phyloP scores from a whole-genome alignment of 2,888 invertebrate genomes.

The Conchocele bisecta region DNA sequence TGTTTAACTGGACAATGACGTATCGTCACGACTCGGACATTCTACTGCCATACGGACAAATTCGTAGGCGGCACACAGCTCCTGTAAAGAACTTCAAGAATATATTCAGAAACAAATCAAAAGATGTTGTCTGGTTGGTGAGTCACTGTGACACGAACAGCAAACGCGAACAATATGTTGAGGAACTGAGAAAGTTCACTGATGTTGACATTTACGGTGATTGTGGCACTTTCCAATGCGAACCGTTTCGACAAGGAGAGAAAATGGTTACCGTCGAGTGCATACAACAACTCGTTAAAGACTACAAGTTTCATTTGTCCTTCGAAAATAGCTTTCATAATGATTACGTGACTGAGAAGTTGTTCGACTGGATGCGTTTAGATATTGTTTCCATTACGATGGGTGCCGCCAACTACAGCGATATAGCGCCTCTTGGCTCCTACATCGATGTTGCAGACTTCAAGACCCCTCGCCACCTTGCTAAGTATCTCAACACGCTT shows the following conservation, averaged over 20 bases:
- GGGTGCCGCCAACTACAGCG: constrained; percentile 7
- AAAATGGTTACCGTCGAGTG: background rate
- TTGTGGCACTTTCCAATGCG: constrained; percentile 6
- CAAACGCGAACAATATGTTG: constrained; percentile 16
- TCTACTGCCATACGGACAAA: constrained; percentile 14
- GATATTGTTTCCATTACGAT: constrained; percentile 36
- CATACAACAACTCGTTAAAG: constrained; percentile 1
- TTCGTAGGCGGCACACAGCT: background rate
- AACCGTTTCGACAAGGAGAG: background rate
- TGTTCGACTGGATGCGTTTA: constrained; percentile 28
- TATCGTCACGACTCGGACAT: constrained; percentile 29
- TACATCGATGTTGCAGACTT: constrained; percentile 11
- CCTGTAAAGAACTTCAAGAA: background rate
- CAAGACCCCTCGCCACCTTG: constrained; percentile 11
- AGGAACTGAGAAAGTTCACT: constrained; percentile 14
- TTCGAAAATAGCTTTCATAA: constrained; percentile 55
- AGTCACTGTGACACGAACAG: constrained; percentile 27
- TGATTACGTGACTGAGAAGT: constrained; percentile 58
- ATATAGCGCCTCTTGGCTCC: constrained; percentile 2
- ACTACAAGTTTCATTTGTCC: constrained; percentile 28
- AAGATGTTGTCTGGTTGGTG: constrained; percentile 23
- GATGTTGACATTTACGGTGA: constrained; percentile 12
- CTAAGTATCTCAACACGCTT: background rate
- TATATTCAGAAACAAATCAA: background rate
- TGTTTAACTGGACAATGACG: constrained; percentile 37